Evolutionary conservation across 2,888 invertebrate species (phyloP).

Genomic region (Nezara viridula): DNA sequence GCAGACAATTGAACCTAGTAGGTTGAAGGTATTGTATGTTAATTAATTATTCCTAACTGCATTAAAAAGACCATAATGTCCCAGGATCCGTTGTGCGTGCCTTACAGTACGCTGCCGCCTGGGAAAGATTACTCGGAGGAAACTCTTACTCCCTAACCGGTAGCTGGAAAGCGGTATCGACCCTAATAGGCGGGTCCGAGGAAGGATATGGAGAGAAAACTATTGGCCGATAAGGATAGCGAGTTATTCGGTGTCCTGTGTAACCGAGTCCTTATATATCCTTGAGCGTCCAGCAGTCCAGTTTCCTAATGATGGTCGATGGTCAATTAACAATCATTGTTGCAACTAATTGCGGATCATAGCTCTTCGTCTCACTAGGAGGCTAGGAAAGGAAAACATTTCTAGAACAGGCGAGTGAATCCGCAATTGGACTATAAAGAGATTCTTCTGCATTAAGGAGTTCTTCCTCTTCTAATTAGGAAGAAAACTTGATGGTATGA

Average conservation of each 20-base stretch:
- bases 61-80: not conserved
- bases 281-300: not conserved
- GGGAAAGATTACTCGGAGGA: not conserved
- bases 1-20: too few relatives aligned
- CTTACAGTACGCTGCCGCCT: not conserved
- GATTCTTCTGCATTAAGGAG: not conserved
- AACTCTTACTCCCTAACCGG: conserved; percentile 25
- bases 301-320: not conserved
- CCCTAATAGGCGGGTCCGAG: not conserved
- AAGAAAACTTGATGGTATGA: too few relatives aligned
- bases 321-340: not conserved
- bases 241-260: not conserved
- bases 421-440: not conserved
- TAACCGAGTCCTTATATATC: not conserved
- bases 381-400: not conserved
- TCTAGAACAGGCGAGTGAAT: not conserved
- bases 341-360: not conserved
- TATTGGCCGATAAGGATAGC: not conserved
- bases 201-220: conserved; percentile 17
- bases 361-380: not conserved
- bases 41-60: not conserved
- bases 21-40: too few relatives aligned
- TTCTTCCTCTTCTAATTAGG: not conserved
- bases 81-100: not conserved
- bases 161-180: not conserved